Base-by-base conservation (phyloP, 2,888 invertebrate species). In the Watsonalla cultraria region DNA sequence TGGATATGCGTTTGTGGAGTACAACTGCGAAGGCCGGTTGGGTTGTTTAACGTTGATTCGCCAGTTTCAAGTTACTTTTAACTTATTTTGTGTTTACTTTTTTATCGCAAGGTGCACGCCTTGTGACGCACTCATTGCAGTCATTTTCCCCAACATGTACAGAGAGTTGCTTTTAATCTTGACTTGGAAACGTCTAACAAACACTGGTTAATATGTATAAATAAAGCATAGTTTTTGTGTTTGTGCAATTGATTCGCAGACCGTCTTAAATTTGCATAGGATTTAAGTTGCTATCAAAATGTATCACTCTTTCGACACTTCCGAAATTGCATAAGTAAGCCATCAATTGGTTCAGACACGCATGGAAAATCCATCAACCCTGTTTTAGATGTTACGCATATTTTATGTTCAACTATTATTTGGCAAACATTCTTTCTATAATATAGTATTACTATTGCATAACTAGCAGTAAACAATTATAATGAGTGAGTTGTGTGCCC, bases 1-100 rank as follows among this genome's bases (percentile, higher is more conserved):
- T 62, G 60, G 64, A 57, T 68, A 56, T 56, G 59, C 62, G 11
- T 11, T 60, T 51, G 58, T 66, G 69, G 70, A 69, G 64, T 71
- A 70, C 65, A 68, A 64, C 57, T 56, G 47, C 57, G 73, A 80
- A 82, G 81, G 82, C 73, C 80, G 64, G 70, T 72, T 53, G 54
- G 74, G 74, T 76, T 71, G 64, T 46, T 45, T 35, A n/a, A 34
- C 5, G 42, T 50, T 11, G 5, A 42, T 7, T 50, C 35, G 15
- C 47, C n/a, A 34, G 35, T n/a, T n/a, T 13, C 7, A 35, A 34
- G 48, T 35, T 33, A 37, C 37, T 37, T 37, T 37, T 37, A 7
- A 37, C 7, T 37, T 37, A 37, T 5, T 37, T 37, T 37, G 37
- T 37, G 47, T 47, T 47, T 47, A 47, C 9, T 14, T n/a, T 6